Evolutionary conservation across 2,888 invertebrate species (phyloP), one percentile per base, ranked within the genome.

Genomic region (Eupeodes luniger): DNA sequence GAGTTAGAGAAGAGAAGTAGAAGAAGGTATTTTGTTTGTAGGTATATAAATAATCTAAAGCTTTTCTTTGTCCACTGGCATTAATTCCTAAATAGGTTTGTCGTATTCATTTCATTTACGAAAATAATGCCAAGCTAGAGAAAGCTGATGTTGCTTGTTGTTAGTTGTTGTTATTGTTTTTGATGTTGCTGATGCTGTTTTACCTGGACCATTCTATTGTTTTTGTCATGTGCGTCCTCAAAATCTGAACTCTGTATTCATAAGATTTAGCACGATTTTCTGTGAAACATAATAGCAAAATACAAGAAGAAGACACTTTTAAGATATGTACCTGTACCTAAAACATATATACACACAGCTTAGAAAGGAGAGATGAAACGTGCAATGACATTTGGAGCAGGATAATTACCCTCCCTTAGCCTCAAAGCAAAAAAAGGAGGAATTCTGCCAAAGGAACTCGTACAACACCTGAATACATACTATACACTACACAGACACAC

Each of bases 161-260:
- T 27, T 27, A 27, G 55, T 19, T 55, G 55, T 55, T 55, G 40
- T 40, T 40, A 7, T 40, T 40, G 40, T 40, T 5, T 40, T 40
- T 47, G 16, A 49, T 61, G 62, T n/a, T 83, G 27, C 64, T 59
- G 59, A 11, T 47, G 16, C 12, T 76, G 34, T 74, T 69, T 66
- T 40, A 67, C 77, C 76, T 80, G 83, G 62, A 61, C 19, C 27
- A 61, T 66, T 75, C 27, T 47, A 81, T 85, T 88, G 85, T 85
- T 62, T 67, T 53, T 57, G 75, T 81, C 88, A 88, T 81, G 85
- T 81, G 64, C 78, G 81, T 81, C 85, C 77, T 88, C 77, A 81
- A 85, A 85, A 81, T 81, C 69, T 88, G 77, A 88, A 81, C 77
- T 76, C n/a, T 67, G 77, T 64, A 84, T 88, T 83, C 72, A 80